Percentiles rank a stretch among this genome's conserved stretches.
Conservation (phyloP, 2,888 invertebrate genomes). For the Galerucella nymphaeae region DNA sequence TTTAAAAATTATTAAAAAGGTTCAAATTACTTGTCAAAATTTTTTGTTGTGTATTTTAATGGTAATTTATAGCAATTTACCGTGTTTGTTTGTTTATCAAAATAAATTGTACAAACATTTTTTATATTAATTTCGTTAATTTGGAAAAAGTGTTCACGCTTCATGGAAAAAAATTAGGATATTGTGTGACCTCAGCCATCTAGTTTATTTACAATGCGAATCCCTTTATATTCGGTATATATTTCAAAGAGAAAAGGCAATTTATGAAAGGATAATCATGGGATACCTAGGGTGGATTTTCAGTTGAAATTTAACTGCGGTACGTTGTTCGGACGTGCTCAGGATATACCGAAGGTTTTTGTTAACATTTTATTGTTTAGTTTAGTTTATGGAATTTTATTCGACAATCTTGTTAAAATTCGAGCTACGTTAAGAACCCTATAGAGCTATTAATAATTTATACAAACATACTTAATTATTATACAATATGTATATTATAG, state of each 20-base stretch:
- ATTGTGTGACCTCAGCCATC: not conserved
- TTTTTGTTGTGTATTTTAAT: no score
- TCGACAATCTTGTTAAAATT: not conserved
- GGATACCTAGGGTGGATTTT: conserved; percentile 32
- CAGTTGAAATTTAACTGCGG: conserved; percentile 31
- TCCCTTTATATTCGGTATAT: conserved; percentile 30
- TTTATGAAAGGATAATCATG: conserved; percentile 36
- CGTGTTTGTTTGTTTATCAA: no score
- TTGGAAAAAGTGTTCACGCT: not conserved
- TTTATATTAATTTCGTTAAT: not conserved
- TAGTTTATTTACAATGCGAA: conserved; percentile 29
- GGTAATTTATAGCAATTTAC: no score
- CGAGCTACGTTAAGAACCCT: not conserved
- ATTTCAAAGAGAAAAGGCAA: conserved; percentile 32
- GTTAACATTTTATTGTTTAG: conserved; percentile 19
- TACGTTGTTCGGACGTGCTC: conserved; percentile 18
- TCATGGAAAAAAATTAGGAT: conserved; percentile 1
- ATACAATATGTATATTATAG: no score
- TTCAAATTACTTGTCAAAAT: no score
- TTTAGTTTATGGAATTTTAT: not conserved
- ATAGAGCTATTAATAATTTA: no score
- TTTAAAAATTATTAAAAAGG: no score
- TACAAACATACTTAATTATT: no score
- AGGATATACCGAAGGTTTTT: conserved; percentile 20
- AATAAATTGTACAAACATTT: no score